Conservation (phyloP, 1,140 invertebrate genomes). For the Triops cancriformis region DNA sequence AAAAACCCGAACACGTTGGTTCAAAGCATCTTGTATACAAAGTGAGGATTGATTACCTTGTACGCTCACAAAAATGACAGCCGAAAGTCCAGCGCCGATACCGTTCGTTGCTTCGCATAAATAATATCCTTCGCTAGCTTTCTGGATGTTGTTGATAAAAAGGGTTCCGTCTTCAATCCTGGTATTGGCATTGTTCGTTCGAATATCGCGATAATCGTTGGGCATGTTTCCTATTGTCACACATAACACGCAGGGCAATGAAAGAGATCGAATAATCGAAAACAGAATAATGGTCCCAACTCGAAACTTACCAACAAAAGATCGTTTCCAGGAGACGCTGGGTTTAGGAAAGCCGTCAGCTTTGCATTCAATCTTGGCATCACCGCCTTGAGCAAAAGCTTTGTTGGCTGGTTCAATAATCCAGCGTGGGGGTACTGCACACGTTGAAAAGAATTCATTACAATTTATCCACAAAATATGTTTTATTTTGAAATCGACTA, state of each 20-base stretch:
- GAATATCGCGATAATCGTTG: conserved; percentile 84
- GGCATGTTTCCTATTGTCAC: conserved; percentile 63
- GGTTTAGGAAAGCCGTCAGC: conserved; percentile 91
- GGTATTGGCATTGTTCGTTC: conserved; percentile 76
- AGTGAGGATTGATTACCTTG: conserved; percentile 55
- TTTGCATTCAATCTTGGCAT: conserved; percentile 88
- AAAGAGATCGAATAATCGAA: background rate
- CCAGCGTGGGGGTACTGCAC: conserved; percentile 86
- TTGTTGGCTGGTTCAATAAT: conserved; percentile 90
- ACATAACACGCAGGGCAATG: conserved; percentile 13
- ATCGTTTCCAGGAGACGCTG: conserved; percentile 87
- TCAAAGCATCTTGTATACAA: conserved; percentile 16
- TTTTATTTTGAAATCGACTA: background rate
- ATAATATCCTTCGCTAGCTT: conserved; percentile 88
- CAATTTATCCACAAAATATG: background rate
- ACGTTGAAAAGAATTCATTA: conserved; percentile 1
- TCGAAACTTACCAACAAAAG: conserved; percentile 52
- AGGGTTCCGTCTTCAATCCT: conserved; percentile 85
- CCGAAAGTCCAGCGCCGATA: conserved; percentile 85
- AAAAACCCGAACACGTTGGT: conserved; percentile 18
- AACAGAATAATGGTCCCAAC: background rate
- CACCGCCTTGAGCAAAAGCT: conserved; percentile 85
- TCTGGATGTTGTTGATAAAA: conserved; percentile 77
- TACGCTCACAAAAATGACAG: conserved; percentile 84
- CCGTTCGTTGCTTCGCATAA: conserved; percentile 92